Percentiles rank a stretch among this genome's conserved stretches.
These are phyloP conservation scores for Oreochromis grahami DNA, from an alignment of 2,797 vertebrate species.

Conservation along the genomic window DNA sequence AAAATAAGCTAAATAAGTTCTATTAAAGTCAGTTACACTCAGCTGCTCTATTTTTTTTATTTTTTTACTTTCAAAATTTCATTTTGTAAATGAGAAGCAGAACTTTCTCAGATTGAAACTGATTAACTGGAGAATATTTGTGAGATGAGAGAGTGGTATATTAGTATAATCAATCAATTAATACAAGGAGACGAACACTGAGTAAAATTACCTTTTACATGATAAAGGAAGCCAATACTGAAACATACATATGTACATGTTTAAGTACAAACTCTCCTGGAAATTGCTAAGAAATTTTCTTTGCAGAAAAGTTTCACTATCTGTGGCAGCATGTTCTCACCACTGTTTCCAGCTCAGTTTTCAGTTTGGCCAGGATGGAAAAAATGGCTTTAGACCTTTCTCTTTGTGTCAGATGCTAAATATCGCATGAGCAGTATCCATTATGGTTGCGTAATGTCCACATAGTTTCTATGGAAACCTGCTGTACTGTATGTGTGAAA, in stretches of 20 bases:
- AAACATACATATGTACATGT: not conserved
- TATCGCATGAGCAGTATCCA: not conserved
- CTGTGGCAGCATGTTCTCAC: not conserved
- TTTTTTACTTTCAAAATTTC: not conserved
- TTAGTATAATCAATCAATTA: not conserved
- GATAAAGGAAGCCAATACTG: not conserved
- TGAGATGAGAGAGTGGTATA: not conserved
- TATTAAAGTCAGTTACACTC: not conserved
- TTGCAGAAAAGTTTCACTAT: not conserved
- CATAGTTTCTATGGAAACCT: not conserved
- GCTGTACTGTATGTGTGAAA: not conserved
- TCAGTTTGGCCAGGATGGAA: not conserved
- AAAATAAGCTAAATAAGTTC: not conserved
- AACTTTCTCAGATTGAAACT: not conserved
- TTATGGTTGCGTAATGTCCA: not conserved
- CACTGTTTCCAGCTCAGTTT: not conserved
- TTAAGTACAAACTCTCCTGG: not conserved
- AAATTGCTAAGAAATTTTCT: not conserved
- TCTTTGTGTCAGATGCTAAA: slow-evolving; percentile 12
- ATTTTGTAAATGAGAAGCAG: not conserved
- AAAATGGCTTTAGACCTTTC: not conserved
- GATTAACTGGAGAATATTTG: not conserved
- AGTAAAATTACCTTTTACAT: too few relatives aligned
- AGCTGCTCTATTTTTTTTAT: accelerated
- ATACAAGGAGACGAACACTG: not conserved